Percentiles rank a stretch among this genome's conserved stretches.
Conservation (phyloP, 2,797 vertebrate species). For the Acanthurus lineatus region DNA sequence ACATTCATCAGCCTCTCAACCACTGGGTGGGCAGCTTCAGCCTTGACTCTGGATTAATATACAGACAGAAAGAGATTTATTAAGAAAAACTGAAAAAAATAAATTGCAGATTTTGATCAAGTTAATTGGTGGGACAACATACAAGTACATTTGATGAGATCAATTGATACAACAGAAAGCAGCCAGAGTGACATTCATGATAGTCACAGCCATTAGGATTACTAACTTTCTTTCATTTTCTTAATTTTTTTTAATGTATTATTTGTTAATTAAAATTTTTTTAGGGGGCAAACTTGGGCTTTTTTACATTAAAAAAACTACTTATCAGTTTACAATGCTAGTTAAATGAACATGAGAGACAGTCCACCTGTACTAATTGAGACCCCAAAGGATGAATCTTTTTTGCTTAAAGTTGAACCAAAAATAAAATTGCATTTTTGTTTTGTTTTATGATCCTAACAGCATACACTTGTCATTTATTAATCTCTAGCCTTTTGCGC, state of each 20-base stretch:
- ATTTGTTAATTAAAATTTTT: not conserved
- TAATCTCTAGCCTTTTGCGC: not conserved
- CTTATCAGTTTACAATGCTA: not conserved
- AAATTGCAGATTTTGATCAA: not conserved
- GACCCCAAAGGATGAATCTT: not conserved
- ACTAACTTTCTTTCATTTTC: not conserved
- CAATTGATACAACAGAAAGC: not conserved
- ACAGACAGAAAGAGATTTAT: not conserved
- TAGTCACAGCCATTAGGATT: constrained; percentile 1
- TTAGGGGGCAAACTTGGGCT: not conserved
- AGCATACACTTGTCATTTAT: not conserved
- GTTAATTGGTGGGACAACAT: constrained; percentile 2
- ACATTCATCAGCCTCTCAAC: constrained; percentile 13
- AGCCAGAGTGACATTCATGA: not conserved
- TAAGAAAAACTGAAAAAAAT: too few relatives aligned
- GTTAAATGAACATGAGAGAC: not conserved
- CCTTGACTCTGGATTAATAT: constrained; percentile 6
- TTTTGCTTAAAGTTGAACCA: not conserved
- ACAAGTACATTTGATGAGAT: constrained; percentile 1
- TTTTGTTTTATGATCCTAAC: not conserved
- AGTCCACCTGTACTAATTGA: not conserved
- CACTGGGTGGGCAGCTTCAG: not conserved
- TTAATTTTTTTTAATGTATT: not conserved
- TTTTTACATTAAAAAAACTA: not conserved
- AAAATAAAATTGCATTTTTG: not conserved